Evolutionary conservation across 2,113 vertebrate genomes (phyloP).

Genomic region (Smithornis capensis): DNA sequence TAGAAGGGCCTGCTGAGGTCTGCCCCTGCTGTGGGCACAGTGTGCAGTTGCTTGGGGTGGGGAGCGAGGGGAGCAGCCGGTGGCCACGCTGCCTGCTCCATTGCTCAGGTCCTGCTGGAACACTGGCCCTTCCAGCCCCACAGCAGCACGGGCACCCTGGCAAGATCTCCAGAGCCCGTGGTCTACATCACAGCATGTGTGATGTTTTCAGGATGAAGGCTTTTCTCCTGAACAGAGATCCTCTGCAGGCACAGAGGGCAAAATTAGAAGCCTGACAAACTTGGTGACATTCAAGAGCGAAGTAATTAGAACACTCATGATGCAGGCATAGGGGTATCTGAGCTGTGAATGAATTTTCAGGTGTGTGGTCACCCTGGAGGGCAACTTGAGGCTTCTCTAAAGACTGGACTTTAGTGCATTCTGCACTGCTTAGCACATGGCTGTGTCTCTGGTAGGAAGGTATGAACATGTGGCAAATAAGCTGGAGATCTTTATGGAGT

Average conservation of each 20-base stretch:
- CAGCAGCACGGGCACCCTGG: too few relatives aligned
- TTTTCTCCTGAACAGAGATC: not conserved
- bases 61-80: fast-evolving
- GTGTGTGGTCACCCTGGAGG: not conserved
- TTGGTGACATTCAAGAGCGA: not conserved
- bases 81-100: not conserved
- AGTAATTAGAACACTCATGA: not conserved
- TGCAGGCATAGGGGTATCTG: not conserved
- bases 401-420: not conserved
- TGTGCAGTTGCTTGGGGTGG: not conserved
- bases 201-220: not conserved
- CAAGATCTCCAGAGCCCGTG: not conserved
- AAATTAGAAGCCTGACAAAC: not conserved
- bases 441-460: not conserved
- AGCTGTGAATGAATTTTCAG: not conserved
- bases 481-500: not conserved
- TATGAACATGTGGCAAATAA: not conserved
- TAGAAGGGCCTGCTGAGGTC: not conserved
- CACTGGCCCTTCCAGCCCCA: not conserved
- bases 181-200: fast-evolving
- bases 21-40: not conserved
- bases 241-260: not conserved
- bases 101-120: not conserved
- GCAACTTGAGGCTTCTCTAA: not conserved
- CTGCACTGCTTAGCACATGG: not conserved